Base-by-base conservation (phyloP, 2,797 vertebrate species). In the Tarsius wallacei region DNA sequence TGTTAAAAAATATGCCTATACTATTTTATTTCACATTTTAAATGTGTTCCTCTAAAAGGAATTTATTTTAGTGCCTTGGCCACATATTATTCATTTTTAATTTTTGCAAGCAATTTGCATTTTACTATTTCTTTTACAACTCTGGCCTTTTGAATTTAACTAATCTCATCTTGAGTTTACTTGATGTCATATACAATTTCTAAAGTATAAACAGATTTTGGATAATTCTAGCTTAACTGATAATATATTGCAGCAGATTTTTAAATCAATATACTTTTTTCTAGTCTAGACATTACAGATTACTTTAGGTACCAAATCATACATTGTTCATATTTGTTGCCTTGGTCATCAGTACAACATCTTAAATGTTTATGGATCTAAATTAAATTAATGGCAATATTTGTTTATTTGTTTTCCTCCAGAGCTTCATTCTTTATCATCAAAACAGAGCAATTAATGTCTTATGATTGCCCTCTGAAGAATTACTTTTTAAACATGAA, bases 351-450 rank as follows among this genome's bases (percentile, higher is more conserved):
- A 78, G 16, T 66, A 76, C 12, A 63, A 55, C 16, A 7, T 59
- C 28, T 96, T 78, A 93, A 93, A 24, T 91, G 36, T 26, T 96
- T 89, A 74, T 64, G 74, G 70, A 93, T 93, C n/a, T 63, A 78
- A 73, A 80, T 15, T 74, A 4, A 94, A 83, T 74, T 86, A 86
- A 68, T 14, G 85, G 16, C 63, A 89, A 66, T 78, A 91, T 85
- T 86, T 93, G 2, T 53, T 77, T 77, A 33, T 88, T 81, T 95
- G 47, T 42, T 57, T 31, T 24, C 5, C 5, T 47, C 17, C 26
- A 91, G 78, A 26, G 33, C 33, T 89, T 73, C 36, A 74, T 86
- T 93, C 17, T 49, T 26, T 78, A 89, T 86, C 81, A 68, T 4
- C 51, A 91, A 90, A 83, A 71, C 28, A 93, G 88, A 77, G 8